A percentile compares a stretch with the other conserved stretches of the same genome.
Conservation (phyloP, 2,888 invertebrate genomes). For the Camponotus fellah region DNA sequence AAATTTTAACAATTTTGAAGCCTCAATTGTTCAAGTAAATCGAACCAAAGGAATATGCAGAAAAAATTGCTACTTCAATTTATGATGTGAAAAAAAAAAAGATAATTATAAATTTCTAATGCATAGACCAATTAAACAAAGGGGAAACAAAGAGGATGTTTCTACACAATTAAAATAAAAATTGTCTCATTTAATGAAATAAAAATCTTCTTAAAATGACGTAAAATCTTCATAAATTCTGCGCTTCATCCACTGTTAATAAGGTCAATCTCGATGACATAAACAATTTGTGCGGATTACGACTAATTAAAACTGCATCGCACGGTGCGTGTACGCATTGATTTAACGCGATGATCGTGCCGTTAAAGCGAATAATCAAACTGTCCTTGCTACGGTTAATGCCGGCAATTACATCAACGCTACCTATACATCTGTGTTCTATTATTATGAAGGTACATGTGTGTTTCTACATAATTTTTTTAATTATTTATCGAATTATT, state of each 20-base stretch:
- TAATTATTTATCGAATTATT: too few relatives aligned
- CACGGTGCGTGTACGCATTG: constrained; percentile 50
- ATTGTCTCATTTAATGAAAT: too few relatives aligned
- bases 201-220: not conserved
- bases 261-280: constrained; percentile 55
- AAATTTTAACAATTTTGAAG: not conserved
- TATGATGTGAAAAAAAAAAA: not conserved
- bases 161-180: constrained; percentile 12
- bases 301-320: constrained; percentile 75
- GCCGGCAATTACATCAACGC: constrained; percentile 51
- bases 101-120: not conserved
- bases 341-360: constrained; percentile 70
- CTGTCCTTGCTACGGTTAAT: constrained; percentile 74
- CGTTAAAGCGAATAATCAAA: constrained; percentile 75
- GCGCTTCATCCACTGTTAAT: not conserved
- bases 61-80: not conserved
- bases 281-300: constrained; percentile 73
- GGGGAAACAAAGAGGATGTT: not conserved
- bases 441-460: not conserved
- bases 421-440: constrained; percentile 44
- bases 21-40: not conserved
- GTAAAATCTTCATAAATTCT: not conserved
- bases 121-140: not conserved
- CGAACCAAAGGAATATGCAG: not conserved
- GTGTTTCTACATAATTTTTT: constrained; percentile 28